phyloP scores from a whole-genome alignment of 2,888 invertebrate species.

The Amiota communis region DNA sequence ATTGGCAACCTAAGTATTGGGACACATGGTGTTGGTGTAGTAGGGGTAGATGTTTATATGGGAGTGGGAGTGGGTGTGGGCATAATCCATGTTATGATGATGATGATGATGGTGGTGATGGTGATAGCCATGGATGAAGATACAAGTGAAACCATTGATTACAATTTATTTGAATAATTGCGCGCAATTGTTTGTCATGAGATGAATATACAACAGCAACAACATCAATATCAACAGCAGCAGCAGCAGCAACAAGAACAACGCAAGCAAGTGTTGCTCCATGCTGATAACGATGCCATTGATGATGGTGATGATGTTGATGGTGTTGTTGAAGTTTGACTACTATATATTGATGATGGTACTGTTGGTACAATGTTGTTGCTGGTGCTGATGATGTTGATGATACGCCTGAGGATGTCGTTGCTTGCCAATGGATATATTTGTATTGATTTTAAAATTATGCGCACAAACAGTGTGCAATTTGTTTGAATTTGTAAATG shows the following conservation, averaged over 20 bases:
- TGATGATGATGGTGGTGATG: too few species aligned
- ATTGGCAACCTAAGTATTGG: background rate
- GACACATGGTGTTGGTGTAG: background rate
- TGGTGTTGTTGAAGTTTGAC: background rate
- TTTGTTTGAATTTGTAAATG: constrained; percentile 37
- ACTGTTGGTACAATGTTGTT: background rate
- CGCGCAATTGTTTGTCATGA: constrained; percentile 32
- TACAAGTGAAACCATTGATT: constrained; percentile 49
- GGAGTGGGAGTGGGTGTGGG: background rate
- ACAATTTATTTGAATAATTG: constrained; percentile 60
- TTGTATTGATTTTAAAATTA: constrained; percentile 74
- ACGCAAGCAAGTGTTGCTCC: background rate
- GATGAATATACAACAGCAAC: constrained; percentile 6
- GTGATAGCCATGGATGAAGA: background rate
- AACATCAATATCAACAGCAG: background rate
- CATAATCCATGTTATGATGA: background rate
- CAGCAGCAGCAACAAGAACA: background rate
- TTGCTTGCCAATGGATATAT: constrained; percentile 62
- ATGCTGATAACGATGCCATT: background rate
- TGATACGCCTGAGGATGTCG: constrained; percentile 33
- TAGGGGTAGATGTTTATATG: background rate
- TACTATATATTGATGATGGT: background rate
- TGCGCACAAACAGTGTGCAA: constrained; percentile 67
- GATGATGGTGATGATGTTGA: background rate
- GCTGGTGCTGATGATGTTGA: constrained; percentile 29